Conservation (phyloP, 2,797 vertebrate genomes). For the Galaxias olidus region DNA sequence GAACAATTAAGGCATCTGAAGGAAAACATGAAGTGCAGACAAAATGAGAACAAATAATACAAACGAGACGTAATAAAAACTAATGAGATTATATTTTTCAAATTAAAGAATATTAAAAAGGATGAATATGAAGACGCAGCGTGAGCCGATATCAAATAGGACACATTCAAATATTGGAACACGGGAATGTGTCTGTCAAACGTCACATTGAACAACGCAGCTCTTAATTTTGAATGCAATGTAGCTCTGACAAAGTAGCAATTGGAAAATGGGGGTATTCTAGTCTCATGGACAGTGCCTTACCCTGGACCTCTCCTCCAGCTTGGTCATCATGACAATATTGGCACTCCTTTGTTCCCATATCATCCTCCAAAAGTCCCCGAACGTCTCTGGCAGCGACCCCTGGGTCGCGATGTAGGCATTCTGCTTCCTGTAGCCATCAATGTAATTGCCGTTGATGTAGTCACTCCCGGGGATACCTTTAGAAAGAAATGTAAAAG, state of each 20-base stretch:
- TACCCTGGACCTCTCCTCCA: slow-evolving; percentile 97
- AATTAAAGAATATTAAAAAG: too few species aligned
- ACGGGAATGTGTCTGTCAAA: too few species aligned
- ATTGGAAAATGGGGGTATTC: too few species aligned
- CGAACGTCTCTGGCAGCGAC: slow-evolving; percentile 92
- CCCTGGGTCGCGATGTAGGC: slow-evolving; percentile 98
- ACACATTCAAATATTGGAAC: too few species aligned
- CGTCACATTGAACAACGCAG: too few species aligned
- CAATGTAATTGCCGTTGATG: slow-evolving; percentile 97
- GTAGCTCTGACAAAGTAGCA: too few species aligned
- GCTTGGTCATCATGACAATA: slow-evolving; percentile 98
- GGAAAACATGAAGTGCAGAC: slow-evolving; percentile 32
- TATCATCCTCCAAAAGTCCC: slow-evolving; percentile 99
- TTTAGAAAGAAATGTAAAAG: slow-evolving; percentile 52
- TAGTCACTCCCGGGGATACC: slow-evolving; percentile 98
- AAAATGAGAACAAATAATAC: slow-evolving; percentile 15
- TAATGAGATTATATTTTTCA: too few species aligned
- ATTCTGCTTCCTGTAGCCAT: slow-evolving; percentile 97
- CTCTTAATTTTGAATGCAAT: too few species aligned
- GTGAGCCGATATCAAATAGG: too few species aligned
- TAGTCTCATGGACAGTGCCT: slow-evolving; percentile 35
- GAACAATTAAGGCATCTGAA: slow-evolving; percentile 53
- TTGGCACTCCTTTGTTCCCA: slow-evolving; percentile 98
- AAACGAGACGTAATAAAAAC: neutral
- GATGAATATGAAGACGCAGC: too few species aligned